A percentile compares a stretch with the other conserved stretches of the same genome.
Conservation (phyloP, 2,113 vertebrate species). For the Guaruba guarouba region DNA sequence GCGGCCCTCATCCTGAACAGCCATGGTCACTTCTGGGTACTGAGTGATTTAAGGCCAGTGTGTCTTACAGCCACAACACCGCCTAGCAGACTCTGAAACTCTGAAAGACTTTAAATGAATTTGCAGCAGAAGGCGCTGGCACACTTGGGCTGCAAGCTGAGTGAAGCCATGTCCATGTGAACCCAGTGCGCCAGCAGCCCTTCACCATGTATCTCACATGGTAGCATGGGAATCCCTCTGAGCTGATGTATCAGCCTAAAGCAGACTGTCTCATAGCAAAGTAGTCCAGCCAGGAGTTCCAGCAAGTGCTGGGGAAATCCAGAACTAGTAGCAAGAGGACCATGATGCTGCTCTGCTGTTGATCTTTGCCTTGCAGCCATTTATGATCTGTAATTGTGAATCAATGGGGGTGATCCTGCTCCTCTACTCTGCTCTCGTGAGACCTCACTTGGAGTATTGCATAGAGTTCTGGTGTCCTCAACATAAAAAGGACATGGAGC, state of each 20-base stretch:
- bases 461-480: not conserved
- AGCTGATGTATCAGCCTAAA: not conserved
- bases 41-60: accelerated
- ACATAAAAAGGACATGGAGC: not conserved
- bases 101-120: not conserved
- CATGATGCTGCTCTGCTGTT: not conserved
- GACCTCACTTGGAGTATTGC: not conserved
- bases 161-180: not conserved
- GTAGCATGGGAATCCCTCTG: accelerated
- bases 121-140: not conserved
- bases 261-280: not conserved
- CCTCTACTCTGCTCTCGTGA: not conserved
- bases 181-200: not conserved
- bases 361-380: not conserved
- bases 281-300: not conserved
- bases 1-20: not conserved
- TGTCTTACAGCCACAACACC: too few species aligned
- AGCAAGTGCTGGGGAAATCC: not conserved
- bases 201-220: accelerated
- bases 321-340: not conserved
- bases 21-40: not conserved
- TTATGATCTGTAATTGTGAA: accelerated
- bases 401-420: not conserved
- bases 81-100: not conserved
- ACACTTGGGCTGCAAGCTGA: not conserved